Base-by-base conservation (phyloP, 2,888 invertebrate genomes). In the Eristalinus sepulchralis region DNA sequence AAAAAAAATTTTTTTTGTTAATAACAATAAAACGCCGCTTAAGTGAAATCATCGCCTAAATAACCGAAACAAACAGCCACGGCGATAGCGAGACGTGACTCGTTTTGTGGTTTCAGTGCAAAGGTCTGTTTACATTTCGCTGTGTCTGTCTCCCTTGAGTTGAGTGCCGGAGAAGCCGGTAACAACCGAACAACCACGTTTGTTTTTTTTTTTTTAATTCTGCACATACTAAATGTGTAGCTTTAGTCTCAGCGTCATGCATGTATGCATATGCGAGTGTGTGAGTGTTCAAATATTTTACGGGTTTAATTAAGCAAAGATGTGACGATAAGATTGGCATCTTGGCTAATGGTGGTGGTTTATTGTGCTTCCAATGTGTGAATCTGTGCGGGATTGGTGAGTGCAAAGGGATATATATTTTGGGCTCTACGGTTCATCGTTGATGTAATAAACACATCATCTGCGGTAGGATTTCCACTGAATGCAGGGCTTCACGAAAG, bases 21-120 rank as follows among this genome's bases (percentile, higher is more conserved):
- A 76, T 70, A 78, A 83, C 80, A 84, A 77, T 80, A 85, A 81
- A 77, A 81, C 63, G 71, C 60, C 78, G 71, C 60, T 86, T 73
- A 73, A 79, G 82, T 86, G 86, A 86, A 86, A 86, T 86, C 86
- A 86, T 86, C 86, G 86, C 86, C 86, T 66, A 82, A 86, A 86
- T 86, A 82, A 86, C 70, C 82, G 75, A 86, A 82, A 79, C 82
- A 75, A 86, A 82, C 86, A 75, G 27, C 78, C 62, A 55, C 57
- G 73, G 62, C 59, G 82, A 77, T 81, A 68, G 62, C 64, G 78
- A 70, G 77, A 81, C 86, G 86, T 86, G 86, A 86, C 86, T 86
- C 82, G 86, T 86, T 86, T 78, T 78, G 78, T 71, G 78, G 86
- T 59, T 62, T 53, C 71, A 73, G 86, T 70, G 78, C 86, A 82